phyloP scores from a whole-genome alignment of 2,113 vertebrate species.

The Lophochroa leadbeateri region DNA sequence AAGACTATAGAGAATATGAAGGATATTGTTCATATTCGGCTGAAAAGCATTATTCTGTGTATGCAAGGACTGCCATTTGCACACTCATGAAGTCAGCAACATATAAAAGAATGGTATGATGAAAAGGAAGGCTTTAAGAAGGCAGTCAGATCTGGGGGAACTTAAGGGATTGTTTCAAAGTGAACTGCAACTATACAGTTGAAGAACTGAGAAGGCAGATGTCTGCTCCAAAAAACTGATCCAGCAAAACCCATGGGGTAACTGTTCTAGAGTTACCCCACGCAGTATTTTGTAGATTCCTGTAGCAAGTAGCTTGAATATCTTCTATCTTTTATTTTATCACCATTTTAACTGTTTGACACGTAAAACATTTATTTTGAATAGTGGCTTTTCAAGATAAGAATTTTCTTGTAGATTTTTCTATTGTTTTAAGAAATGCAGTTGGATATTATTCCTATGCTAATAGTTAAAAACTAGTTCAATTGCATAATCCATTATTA shows the following conservation, averaged over 20 bases:
- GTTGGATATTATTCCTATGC: neutral
- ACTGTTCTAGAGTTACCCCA: neutral
- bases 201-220: neutral
- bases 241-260: rapidly evolving
- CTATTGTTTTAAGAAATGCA: neutral
- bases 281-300: neutral
- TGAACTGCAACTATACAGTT: neutral
- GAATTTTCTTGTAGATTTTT: neutral
- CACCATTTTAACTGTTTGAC: neutral
- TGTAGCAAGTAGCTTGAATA: neutral
- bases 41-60: neutral
- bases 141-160: neutral
- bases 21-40: rapidly evolving
- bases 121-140: neutral
- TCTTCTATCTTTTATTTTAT: neutral
- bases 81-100: neutral
- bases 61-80: neutral
- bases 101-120: neutral
- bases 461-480: neutral
- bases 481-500: neutral
- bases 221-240: neutral
- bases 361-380: neutral
- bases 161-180: neutral
- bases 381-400: neutral
- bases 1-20: neutral